Evolutionary conservation across 2,888 invertebrate genomes (phyloP), one percentile per base, ranked within the genome.

Genomic region (Molanna angustata): DNA sequence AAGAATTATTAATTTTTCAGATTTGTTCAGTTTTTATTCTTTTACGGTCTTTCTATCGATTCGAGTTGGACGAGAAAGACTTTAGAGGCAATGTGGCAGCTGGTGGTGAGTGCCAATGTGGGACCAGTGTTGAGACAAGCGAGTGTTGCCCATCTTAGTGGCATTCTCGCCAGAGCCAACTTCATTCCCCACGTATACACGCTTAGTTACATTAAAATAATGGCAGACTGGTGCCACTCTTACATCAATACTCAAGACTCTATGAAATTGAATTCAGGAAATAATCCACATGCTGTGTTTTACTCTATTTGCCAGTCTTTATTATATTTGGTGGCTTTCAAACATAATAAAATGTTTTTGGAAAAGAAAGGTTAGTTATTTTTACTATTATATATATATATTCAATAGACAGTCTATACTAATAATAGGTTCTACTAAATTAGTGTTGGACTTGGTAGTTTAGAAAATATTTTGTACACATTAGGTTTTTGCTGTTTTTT

Each of bases 241-340:
- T 96, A 96, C 66, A 86, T 94, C 41, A 78, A 80, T 1, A 79
- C 80, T 0, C 85, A 86, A 58, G 85, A 86, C 85, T 86, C 70
- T 64, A 72, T 60, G 58, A 67, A 0, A 59, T 70, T 0, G 59
- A 67, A 0, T 14, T 32, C 16, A 64, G 63, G 16, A 72, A 76
- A 52, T 71, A 71, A 42, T 56, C 68, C 86, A 0, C 95, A 98
- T 66, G 80, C 85, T 2, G 88, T 94, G 0, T 98, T 98, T 72
- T 95, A 94, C 67, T 84, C 90, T 1, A 83, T 94, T 2, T 95
- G 95, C 62, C 96, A 98, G 69, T 86, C 92, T 0, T 76, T 96
- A 39, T 96, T 98, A 73, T 95, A 97, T 70, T 77, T 95, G 13
- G 85, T 98, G 55, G 88, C 91, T 0, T 96, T 95, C 68, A 84